Evolutionary conservation across 2,797 vertebrate genomes (phyloP).

Genomic region (Gadopsis marmoratus): DNA sequence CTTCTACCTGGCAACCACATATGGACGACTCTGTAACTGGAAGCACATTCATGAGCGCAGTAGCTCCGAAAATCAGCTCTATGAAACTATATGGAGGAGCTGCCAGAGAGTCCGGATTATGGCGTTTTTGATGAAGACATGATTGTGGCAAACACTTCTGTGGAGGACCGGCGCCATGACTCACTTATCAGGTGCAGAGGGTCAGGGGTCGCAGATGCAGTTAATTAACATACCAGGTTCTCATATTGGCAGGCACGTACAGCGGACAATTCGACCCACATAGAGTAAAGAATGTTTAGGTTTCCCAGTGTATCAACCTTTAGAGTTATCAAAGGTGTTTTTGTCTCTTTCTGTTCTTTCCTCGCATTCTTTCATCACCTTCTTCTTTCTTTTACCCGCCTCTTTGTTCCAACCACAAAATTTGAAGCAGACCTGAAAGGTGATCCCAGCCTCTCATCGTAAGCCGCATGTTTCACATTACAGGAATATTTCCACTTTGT

Average conservation of each 20-base stretch:
- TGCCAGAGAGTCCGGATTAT: conserved; percentile 51
- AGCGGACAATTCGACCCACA: conserved; percentile 68
- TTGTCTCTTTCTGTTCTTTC: conserved; percentile 65
- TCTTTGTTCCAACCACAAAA: conserved; percentile 70
- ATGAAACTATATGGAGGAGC: conserved; percentile 43
- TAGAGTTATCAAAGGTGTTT: conserved; percentile 71
- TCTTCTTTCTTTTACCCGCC: conserved; percentile 56
- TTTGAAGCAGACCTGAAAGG: conserved; percentile 71
- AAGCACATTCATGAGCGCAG: conserved; percentile 26
- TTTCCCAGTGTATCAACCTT: conserved; percentile 67
- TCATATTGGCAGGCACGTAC: conserved; percentile 64
- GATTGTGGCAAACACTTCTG: conserved; percentile 55
- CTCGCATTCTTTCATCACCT: conserved; percentile 68
- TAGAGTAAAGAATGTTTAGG: conserved; percentile 66
- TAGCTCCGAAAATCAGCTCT: conserved; percentile 33
- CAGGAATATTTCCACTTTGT: conserved; percentile 84
- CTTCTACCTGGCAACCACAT: conserved; percentile 54
- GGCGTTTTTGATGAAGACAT: conserved; percentile 68
- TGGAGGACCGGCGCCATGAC: conserved; percentile 70
- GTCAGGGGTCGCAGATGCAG: conserved; percentile 82
- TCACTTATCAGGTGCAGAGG: conserved; percentile 85
- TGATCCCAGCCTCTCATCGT: conserved; percentile 64
- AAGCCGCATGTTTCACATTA: conserved; percentile 84
- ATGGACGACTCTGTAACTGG: conserved; percentile 31
- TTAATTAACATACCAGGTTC: conserved; percentile 81